Conservation (phyloP, 2,797 vertebrate genomes). For the Enteromius paludinosus region DNA sequence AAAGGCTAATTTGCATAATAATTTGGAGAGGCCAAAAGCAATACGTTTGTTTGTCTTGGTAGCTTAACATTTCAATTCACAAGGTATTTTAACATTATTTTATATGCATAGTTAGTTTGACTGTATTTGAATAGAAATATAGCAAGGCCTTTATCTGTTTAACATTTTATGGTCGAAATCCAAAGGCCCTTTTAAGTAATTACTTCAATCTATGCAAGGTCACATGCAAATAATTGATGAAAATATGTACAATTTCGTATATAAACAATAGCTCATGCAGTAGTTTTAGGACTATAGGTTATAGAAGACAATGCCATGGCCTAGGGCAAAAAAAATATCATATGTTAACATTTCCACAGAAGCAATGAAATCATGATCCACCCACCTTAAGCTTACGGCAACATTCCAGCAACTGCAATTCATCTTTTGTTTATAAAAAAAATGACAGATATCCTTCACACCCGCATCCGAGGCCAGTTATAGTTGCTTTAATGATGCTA, state of each 20-base stretch:
- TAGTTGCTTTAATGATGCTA: background rate
- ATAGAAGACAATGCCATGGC: background rate
- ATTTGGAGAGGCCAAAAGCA: background rate
- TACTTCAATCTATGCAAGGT: conserved; percentile 28
- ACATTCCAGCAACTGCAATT: background rate
- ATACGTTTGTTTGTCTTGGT: background rate
- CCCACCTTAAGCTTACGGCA: conserved; percentile 17
- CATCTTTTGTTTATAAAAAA: conserved; percentile 9
- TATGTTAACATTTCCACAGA: background rate
- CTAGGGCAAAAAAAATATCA: background rate
- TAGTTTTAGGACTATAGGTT: background rate
- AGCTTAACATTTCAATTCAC: background rate
- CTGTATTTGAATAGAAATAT: background rate
- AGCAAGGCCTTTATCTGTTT: background rate
- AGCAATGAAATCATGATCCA: conserved; percentile 21
- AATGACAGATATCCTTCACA: conserved; percentile 52
- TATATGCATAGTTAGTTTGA: background rate
- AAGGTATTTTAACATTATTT: background rate
- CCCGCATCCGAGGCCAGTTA: conserved; percentile 27
- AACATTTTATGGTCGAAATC: background rate
- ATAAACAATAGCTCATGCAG: background rate
- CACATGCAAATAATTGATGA: conserved; percentile 29
- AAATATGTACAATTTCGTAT: background rate
- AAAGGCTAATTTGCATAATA: background rate
- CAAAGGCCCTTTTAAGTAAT: background rate